Evolutionary conservation across 2,888 invertebrate genomes (phyloP).

Genomic region (Globia sparganii): DNA sequence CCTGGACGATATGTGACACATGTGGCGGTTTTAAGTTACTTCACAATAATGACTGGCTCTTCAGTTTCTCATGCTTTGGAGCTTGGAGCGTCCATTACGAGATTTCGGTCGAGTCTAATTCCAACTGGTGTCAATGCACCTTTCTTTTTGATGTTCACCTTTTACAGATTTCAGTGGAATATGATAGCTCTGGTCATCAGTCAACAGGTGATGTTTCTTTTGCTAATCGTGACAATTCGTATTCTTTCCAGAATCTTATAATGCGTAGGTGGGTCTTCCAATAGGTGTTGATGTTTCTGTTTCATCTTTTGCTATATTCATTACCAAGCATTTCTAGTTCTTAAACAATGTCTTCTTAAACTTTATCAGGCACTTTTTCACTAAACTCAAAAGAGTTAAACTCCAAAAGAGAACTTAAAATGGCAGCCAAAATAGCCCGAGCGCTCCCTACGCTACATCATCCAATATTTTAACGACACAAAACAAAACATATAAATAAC

Average conservation of each 20-base stretch:
- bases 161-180: slow-evolving; percentile 80
- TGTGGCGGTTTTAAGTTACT: slow-evolving; percentile 89
- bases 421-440: slow-evolving; percentile 35
- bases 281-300: background rate
- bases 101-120: slow-evolving; percentile 75
- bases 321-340: background rate
- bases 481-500: slow-evolving; percentile 80
- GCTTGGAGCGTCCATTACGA: slow-evolving; percentile 80
- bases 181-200: slow-evolving; percentile 74
- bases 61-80: slow-evolving; percentile 85
- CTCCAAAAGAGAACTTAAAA: slow-evolving; percentile 7
- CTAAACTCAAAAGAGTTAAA: slow-evolving; percentile 4
- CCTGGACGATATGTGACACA: slow-evolving; percentile 90
- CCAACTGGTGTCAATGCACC: slow-evolving; percentile 79
- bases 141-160: slow-evolving; percentile 84
- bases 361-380: background rate
- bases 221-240: slow-evolving; percentile 57
- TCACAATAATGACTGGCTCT: slow-evolving; percentile 87
- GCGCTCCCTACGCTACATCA: slow-evolving; percentile 31
- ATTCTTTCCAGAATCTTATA: slow-evolving; percentile 17
- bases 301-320: background rate
- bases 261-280: background rate
- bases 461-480: slow-evolving; percentile 70
- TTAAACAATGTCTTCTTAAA: background rate
- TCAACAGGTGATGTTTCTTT: slow-evolving; percentile 81